phyloP scores from a whole-genome alignment of 2,888 invertebrate species.

The Ornithoptera alexandrae region DNA sequence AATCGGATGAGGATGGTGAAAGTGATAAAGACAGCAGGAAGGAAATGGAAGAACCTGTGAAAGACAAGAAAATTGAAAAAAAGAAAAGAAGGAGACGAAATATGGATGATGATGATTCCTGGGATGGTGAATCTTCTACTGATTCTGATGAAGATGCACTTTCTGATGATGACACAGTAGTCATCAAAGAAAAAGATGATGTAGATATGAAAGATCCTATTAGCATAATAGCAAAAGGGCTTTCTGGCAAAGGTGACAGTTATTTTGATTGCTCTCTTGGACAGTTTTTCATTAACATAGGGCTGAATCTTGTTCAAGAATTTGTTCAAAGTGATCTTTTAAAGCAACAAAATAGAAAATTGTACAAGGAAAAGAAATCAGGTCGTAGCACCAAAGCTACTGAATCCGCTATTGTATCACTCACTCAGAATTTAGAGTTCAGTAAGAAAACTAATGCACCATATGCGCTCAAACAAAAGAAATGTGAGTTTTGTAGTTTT shows the following conservation, averaged over 20 bases:
- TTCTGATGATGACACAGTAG: conserved; percentile 72
- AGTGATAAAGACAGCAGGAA: conserved; percentile 39
- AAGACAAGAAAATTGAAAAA: conserved; percentile 59
- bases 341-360: conserved; percentile 92
- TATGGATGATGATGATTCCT: conserved; percentile 81
- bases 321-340: conserved; percentile 95
- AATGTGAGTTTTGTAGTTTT: conserved; percentile 95
- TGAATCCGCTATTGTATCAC: conserved; percentile 90
- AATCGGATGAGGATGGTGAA: conserved; percentile 47
- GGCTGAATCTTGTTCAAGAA: conserved; percentile 95
- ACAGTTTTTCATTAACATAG: conserved; percentile 95
- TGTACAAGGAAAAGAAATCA: conserved; percentile 84
- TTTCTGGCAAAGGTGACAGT: conserved; percentile 80
- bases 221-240: conserved; percentile 62
- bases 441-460: conserved; percentile 93
- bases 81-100: conserved; percentile 56
- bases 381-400: conserved; percentile 85
- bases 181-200: conserved; percentile 80
- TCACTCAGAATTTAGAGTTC: conserved; percentile 92
- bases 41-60: conserved; percentile 45
- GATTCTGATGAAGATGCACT: conserved; percentile 75
- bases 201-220: conserved; percentile 72
- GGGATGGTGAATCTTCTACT: conserved; percentile 79
- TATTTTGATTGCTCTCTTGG: conserved; percentile 95
- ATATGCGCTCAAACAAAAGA: conserved; percentile 87